Conservation (phyloP, 2,888 invertebrate genomes). For the Lamellibrachia columna region DNA sequence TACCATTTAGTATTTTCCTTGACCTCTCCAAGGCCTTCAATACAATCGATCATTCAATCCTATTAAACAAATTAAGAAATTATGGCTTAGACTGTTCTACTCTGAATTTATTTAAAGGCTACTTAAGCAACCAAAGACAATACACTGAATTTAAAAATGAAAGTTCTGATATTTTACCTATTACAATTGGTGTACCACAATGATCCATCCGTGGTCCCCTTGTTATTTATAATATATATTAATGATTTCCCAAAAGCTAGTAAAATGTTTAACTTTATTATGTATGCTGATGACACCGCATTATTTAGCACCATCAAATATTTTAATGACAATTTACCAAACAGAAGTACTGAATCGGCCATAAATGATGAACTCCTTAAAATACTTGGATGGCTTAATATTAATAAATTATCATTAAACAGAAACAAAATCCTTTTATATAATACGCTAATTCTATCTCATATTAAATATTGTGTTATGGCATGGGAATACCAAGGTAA, state of each 20-base stretch:
- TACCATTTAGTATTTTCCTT: background rate
- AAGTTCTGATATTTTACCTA: background rate
- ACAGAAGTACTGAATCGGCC: background rate
- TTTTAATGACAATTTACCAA: background rate
- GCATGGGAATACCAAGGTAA: background rate
- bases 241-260: background rate
- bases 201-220: background rate
- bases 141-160: background rate
- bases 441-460: background rate
- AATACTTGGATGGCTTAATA: background rate
- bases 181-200: background rate
- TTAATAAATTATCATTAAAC: background rate
- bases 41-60: background rate
- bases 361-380: background rate
- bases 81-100: background rate
- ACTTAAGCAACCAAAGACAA: background rate
- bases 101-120: background rate
- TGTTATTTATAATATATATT: background rate
- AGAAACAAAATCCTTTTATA: background rate
- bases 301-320: background rate
- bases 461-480: background rate
- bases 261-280: no score
- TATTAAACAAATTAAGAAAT: background rate
- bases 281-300: no score
- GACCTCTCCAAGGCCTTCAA: background rate